Evolutionary conservation across 2,888 invertebrate species (phyloP).

Genomic region (Melipona beecheii): DNA sequence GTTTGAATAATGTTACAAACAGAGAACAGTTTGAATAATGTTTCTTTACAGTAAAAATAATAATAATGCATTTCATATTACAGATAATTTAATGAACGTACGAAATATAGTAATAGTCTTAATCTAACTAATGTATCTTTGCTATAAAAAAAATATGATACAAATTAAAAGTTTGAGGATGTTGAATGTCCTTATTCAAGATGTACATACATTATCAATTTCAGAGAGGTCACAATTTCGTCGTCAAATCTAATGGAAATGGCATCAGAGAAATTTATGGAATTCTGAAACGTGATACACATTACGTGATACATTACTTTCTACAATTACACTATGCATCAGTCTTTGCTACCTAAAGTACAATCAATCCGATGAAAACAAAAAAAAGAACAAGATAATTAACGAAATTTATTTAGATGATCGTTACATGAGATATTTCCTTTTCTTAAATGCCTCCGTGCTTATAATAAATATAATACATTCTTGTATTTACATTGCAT

Average conservation of each 20-base stretch:
- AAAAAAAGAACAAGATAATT: background rate
- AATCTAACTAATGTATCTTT: background rate
- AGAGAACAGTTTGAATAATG: background rate
- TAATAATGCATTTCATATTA: conserved; percentile 2
- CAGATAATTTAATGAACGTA: conserved; percentile 10
- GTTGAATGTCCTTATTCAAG: too few species aligned
- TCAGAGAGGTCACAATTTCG: background rate
- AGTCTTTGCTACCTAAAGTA: conserved; percentile 45
- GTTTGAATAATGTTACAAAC: background rate
- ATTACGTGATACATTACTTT: background rate
- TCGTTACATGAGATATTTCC: background rate
- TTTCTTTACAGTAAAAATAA: background rate
- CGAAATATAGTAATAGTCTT: conserved; percentile 1
- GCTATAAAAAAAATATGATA: background rate
- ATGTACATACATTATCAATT: too few species aligned
- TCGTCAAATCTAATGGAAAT: conserved; percentile 3
- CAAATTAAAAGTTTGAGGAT: too few species aligned
- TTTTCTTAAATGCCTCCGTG: background rate
- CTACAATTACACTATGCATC: conserved; percentile 34
- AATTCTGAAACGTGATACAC: background rate
- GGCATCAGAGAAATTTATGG: conserved; percentile 6
- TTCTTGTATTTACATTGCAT: conserved; percentile 12
- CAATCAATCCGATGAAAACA: conserved; percentile 8
- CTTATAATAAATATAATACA: conserved; percentile 35
- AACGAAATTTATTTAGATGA: background rate